Evolutionary conservation across 2,113 vertebrate genomes (phyloP).

Genomic region (Zonotrichia leucophrys): DNA sequence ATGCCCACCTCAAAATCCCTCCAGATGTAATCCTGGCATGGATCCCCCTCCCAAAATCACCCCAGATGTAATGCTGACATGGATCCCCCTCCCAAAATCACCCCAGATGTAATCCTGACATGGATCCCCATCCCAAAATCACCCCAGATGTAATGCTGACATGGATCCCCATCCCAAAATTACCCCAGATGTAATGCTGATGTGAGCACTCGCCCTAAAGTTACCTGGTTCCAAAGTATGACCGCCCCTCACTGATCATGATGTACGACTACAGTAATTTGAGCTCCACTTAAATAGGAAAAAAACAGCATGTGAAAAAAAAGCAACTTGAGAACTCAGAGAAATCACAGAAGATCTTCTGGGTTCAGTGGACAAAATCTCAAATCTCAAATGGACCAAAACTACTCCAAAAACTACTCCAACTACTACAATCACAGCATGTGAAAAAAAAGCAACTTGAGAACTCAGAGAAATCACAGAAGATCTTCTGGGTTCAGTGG

Average conservation of each 20-base stretch:
- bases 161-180: too few relatives aligned
- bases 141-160: rapidly evolving
- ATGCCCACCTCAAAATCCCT: background rate
- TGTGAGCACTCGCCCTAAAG: background rate
- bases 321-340: background rate
- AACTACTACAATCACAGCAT: too few relatives aligned
- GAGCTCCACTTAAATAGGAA: background rate
- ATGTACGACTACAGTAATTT: rapidly evolving
- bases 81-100: background rate
- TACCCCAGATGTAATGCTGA: background rate
- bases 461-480: background rate
- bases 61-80: rapidly evolving
- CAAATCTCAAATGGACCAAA: background rate
- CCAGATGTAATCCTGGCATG: rapidly evolving
- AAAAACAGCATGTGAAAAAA: background rate
- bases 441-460: background rate
- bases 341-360: background rate
- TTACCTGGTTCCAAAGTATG: rapidly evolving
- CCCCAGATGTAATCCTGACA: rapidly evolving
- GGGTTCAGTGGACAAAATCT: background rate
- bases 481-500: background rate
- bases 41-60: background rate
- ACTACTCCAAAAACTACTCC: background rate
- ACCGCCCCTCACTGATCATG: background rate
- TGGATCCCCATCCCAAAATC: background rate